Conservation (phyloP, 2,113 vertebrate genomes). For the Suncus etruscus region DNA sequence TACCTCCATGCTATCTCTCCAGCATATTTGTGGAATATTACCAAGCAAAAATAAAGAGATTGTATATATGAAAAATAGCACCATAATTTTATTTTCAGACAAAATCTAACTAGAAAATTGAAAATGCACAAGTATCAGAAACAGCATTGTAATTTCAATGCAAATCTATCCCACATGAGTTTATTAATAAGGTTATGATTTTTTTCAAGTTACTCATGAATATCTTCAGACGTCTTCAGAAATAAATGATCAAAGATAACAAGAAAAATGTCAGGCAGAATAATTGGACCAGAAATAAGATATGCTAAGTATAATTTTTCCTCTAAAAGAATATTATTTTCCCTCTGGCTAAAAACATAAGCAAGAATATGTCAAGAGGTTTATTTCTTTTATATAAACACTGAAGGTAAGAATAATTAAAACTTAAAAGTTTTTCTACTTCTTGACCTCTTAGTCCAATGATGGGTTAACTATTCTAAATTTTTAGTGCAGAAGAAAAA, state of each 20-base stretch:
- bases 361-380: not conserved
- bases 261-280: conserved; percentile 7
- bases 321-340: not conserved
- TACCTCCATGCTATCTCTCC: too few species aligned
- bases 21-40: conserved; percentile 42
- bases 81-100: conserved; percentile 20
- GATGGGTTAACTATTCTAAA: not conserved
- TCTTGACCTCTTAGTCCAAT: conserved; percentile 14
- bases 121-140: conserved; percentile 28
- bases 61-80: not conserved
- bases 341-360: not conserved
- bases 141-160: conserved; percentile 29
- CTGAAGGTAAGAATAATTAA: not conserved
- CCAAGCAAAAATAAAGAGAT: not conserved
- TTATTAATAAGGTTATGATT: conserved; percentile 45
- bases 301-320: not conserved
- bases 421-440: not conserved
- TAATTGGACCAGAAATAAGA: not conserved
- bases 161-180: not conserved
- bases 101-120: not conserved
- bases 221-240: conserved; percentile 40
- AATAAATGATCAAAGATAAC: conserved; percentile 22
- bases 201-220: not conserved
- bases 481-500: not conserved
- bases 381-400: not conserved